Percentiles rank a stretch among this genome's conserved stretches.
Conservation (phyloP, 2,797 vertebrate genomes). For the Amniataba percoides region DNA sequence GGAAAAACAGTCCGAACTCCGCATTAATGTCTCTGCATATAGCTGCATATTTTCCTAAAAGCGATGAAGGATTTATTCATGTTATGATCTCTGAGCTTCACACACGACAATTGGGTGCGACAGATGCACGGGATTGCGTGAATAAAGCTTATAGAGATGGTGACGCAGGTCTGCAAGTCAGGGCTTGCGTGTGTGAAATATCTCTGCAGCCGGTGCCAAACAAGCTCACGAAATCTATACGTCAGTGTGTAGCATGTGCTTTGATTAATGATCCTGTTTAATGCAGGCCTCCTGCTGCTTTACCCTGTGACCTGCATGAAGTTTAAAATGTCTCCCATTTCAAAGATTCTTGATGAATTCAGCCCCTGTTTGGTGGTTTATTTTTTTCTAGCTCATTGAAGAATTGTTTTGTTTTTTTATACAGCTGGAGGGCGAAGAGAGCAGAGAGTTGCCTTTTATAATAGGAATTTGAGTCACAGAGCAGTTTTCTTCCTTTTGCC, state of each 20-base stretch:
- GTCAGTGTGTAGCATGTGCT: background rate
- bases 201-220: conserved; percentile 30
- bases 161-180: conserved; percentile 42
- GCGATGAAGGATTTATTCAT: conserved; percentile 44
- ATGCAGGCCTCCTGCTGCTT: conserved; percentile 7
- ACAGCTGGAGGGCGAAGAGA: conserved; percentile 13
- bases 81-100: conserved; percentile 43
- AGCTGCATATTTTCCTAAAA: conserved; percentile 49
- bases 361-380: conserved; percentile 4
- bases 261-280: conserved; percentile 21
- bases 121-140: conserved; percentile 21
- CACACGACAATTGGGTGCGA: conserved; percentile 35
- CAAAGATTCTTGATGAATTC: conserved; percentile 15
- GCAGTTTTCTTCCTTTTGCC: conserved; percentile 37
- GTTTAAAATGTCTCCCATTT: conserved; percentile 12
- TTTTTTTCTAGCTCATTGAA: conserved; percentile 6
- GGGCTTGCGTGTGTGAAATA: conserved; percentile 27
- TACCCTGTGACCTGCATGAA: background rate
- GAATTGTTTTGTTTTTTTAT: conserved; percentile 14
- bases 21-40: conserved; percentile 45
- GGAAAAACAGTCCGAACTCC: conserved; percentile 48
- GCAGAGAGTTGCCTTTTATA: conserved; percentile 24
- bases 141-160: conserved; percentile 44
- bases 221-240: conserved; percentile 14
- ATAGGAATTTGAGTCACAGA: conserved; percentile 38